These are phyloP conservation scores for Maccullochella peelii DNA, from an alignment of 2,113 vertebrate species.

Conservation along the genomic window DNA sequence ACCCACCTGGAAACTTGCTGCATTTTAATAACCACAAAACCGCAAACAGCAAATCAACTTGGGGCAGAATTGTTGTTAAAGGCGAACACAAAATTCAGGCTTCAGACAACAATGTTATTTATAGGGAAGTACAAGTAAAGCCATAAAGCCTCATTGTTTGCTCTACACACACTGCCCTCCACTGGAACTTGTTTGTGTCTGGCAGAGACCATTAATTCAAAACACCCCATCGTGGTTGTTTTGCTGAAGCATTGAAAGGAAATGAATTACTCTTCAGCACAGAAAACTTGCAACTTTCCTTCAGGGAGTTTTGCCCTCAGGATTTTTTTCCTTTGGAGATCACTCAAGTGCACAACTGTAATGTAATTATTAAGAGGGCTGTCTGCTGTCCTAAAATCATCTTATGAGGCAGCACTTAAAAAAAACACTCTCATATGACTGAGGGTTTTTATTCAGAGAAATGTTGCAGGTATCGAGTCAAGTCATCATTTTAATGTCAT, in stretches of 20 bases:
- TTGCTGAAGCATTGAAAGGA: constrained; percentile 38
- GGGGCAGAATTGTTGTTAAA: background rate
- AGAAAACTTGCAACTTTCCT: constrained; percentile 7
- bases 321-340: background rate
- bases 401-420: background rate
- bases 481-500: background rate
- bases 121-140: background rate
- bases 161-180: background rate
- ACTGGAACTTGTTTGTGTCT: constrained; percentile 45
- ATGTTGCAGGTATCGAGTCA: background rate
- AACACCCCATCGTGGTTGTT: constrained; percentile 34
- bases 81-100: background rate
- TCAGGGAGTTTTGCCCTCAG: background rate
- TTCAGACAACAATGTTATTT: background rate
- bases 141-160: constrained; percentile 49
- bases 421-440: background rate
- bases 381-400: background rate
- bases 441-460: background rate
- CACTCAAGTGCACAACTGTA: constrained; percentile 20
- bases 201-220: constrained; percentile 12
- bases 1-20: background rate
- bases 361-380: background rate
- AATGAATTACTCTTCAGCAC: constrained; percentile 1
- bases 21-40: background rate
- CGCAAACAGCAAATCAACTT: background rate